phyloP scores from a whole-genome alignment of 2,797 vertebrate species.

The Cyclura pinguis region DNA sequence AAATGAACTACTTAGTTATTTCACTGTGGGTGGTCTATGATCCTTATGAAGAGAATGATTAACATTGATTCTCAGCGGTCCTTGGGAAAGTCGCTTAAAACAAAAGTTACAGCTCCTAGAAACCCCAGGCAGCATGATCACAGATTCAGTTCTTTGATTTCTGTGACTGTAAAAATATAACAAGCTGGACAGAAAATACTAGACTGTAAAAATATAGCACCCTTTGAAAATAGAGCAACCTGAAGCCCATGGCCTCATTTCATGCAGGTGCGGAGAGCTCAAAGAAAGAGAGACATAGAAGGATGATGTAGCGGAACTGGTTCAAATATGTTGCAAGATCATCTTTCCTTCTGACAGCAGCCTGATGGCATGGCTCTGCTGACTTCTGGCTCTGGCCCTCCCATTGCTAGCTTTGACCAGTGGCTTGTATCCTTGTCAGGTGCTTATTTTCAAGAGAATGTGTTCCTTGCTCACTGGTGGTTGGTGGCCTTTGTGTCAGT shows the following conservation, averaged over 20 bases:
- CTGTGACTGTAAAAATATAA: constrained; percentile 25
- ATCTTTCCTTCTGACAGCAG: background rate
- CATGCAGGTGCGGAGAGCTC: background rate
- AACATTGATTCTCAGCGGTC: constrained; percentile 53
- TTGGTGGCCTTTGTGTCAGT: no score
- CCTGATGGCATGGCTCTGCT: no score
- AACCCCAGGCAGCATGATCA: no score
- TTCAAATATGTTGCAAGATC: background rate
- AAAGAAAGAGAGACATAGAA: no score
- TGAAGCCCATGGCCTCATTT: background rate
- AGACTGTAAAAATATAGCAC: no score
- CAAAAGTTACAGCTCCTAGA: background rate
- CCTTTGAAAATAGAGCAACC: background rate
- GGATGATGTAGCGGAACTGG: background rate
- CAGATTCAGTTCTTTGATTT: constrained; percentile 12
- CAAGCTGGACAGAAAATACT: no score
- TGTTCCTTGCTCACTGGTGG: background rate
- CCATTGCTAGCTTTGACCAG: background rate
- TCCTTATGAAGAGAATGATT: constrained; percentile 56
- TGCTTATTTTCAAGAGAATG: background rate
- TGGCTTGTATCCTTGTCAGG: background rate
- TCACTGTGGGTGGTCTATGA: constrained; percentile 39
- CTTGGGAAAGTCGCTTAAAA: background rate
- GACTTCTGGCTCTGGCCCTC: background rate
- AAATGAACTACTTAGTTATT: constrained; percentile 70